Conservation (phyloP, 2,888 invertebrate species). For the Caenorhabditis sp. region DNA sequence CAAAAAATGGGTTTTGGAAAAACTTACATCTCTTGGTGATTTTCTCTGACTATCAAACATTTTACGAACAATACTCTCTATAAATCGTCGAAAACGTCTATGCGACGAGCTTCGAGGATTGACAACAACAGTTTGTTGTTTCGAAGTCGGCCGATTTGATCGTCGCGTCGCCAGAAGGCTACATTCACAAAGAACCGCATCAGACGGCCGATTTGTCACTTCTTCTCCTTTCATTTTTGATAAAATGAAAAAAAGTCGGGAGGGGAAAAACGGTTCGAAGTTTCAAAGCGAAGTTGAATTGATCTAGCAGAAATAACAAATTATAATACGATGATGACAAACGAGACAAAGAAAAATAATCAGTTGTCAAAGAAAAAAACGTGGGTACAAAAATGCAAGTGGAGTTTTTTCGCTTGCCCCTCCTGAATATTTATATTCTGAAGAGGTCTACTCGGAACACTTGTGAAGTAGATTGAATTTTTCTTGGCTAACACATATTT, state of each 20-base stretch:
- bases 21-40: conserved; percentile 47
- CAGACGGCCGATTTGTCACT: conserved; percentile 42
- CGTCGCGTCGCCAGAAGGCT: conserved; percentile 38
- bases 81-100: conserved; percentile 47
- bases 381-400: background rate
- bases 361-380: no score
- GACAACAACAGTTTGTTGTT: conserved; percentile 9
- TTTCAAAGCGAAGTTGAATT: no score
- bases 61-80: conserved; percentile 55
- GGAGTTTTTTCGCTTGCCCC: background rate
- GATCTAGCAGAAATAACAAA: no score
- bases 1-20: no score
- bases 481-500: background rate
- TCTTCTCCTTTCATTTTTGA: conserved; percentile 10
- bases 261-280: no score
- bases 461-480: background rate
- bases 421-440: background rate
- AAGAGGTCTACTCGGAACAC: background rate
- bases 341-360: no score
- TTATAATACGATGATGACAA: no score
- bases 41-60: conserved; percentile 53
- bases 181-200: conserved; percentile 56
- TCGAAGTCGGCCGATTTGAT: conserved; percentile 10
- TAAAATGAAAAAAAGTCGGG: no score
- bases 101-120: conserved; percentile 37